Evolutionary conservation across 2,797 vertebrate species (phyloP), one percentile per base, ranked within the genome.

Genomic region (Iguana delicatissima): DNA sequence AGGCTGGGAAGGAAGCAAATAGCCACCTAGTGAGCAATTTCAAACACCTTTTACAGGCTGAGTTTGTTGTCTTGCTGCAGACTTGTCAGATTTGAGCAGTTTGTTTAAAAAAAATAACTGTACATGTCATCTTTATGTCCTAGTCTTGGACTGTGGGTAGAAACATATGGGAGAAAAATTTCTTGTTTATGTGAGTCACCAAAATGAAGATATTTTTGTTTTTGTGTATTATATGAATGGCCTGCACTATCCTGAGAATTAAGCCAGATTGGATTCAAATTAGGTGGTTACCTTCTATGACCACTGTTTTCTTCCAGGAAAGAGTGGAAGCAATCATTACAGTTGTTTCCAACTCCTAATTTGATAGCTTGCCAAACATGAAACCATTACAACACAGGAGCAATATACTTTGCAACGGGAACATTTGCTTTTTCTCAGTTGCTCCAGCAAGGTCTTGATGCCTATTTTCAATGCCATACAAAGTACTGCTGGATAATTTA

Each of bases 401-500:
- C 20, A 87, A 26, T 86, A 94, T 32, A 57, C 46, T 91, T 91
- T 87, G 93, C 91, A 86, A 86, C 79, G 91, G 85, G 85, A 95
- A 93, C 46, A 88, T 93, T 92, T 10, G 67, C 29, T 94, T 93
- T 84, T 35, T 92, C 50, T 94, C 89, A 76, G 52, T 92, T 90
- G 91, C 87, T 93, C 22, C 89, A 76, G 80, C 57, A 95, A 96
- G 38, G 84, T 93, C 93, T 92, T 82, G 32, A 64, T 93, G 91
- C 72, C 90, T 89, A 64, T 89, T 87, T 93, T 91, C 90, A 94
- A 38, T 88, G 88, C 89, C 89, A 90, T 42, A 86, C 83, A 90
- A 94, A 96, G 46, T 94, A 85, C 84, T 94, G 35, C 81, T 92
- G 94, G 85, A 93, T 82, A 90, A 93, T 89, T 89, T 93, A 80